A percentile compares a stretch with the other conserved stretches of the same genome.
phyloP scores from a whole-genome alignment of 2,797 vertebrate genomes.

The Xenops minutus region DNA sequence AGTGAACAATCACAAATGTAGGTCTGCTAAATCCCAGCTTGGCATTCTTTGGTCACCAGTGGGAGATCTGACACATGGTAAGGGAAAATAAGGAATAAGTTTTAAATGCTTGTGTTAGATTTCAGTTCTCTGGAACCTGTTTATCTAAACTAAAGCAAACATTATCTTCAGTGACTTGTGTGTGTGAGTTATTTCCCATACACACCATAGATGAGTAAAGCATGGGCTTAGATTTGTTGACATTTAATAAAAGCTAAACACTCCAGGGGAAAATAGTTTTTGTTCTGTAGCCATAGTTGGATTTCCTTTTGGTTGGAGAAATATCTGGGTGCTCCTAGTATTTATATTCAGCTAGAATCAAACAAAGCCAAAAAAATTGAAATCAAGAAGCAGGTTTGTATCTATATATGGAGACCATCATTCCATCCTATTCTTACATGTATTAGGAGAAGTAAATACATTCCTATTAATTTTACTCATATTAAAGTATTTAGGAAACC shows the following conservation, averaged over 20 bases:
- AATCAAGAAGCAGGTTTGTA: conserved; percentile 47
- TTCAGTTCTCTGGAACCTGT: conserved; percentile 51
- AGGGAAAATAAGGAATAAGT: conserved; percentile 40
- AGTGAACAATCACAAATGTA: conserved; percentile 33
- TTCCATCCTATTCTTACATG: not conserved
- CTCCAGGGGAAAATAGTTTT: conserved; percentile 44
- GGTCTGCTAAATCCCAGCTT: conserved; percentile 22
- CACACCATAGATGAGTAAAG: conserved; percentile 41
- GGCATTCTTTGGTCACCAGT: conserved; percentile 55
- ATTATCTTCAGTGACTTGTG: conserved; percentile 48
- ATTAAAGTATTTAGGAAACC: conserved; percentile 19
- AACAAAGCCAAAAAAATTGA: conserved; percentile 27
- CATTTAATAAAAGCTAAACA: conserved; percentile 65
- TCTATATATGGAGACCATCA: not conserved
- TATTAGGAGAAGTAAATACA: conserved; percentile 29
- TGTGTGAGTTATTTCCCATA: conserved; percentile 55
- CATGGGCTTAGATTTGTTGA: conserved; percentile 56
- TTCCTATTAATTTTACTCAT: conserved; percentile 6
- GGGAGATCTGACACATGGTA: conserved; percentile 65
- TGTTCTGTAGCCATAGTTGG: conserved; percentile 11
- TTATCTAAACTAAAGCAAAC: conserved; percentile 64
- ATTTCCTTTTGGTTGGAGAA: conserved; percentile 47
- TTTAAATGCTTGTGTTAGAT: conserved; percentile 51
- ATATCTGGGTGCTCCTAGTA: conserved; percentile 29
- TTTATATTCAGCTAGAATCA: conserved; percentile 28